Evolutionary conservation across 2,797 vertebrate genomes (phyloP).

Genomic region (Hephaestus fuliginosus): DNA sequence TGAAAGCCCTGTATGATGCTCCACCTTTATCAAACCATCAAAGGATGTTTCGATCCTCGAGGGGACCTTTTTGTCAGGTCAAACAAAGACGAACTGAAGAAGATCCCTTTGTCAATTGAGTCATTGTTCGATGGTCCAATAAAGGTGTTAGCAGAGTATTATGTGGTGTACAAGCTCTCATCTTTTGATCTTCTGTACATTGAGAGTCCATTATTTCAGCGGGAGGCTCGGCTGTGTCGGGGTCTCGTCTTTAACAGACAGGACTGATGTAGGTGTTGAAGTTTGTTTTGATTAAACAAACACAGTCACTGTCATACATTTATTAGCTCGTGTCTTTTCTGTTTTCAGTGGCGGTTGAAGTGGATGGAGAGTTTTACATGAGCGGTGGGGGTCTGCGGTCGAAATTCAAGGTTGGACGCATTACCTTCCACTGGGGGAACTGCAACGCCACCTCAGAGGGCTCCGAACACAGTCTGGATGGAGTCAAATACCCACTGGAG

Average conservation of each 20-base stretch:
- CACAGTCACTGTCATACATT: background rate
- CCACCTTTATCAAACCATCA: conserved; percentile 47
- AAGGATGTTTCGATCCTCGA: conserved; percentile 42
- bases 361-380: conserved; percentile 92
- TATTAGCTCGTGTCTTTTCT: background rate
- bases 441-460: conserved; percentile 95
- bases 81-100: conserved; percentile 45
- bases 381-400: conserved; percentile 92
- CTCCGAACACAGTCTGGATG: conserved; percentile 96
- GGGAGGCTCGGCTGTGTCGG: background rate
- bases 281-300: background rate
- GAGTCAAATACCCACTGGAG: conserved; percentile 95
- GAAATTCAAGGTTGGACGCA: conserved; percentile 92
- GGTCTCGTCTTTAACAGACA: background rate
- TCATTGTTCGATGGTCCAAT: conserved; percentile 27
- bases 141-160: conserved; percentile 25
- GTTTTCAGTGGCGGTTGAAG: conserved; percentile 91
- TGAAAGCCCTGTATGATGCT: conserved; percentile 44
- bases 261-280: background rate
- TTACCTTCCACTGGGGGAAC: conserved; percentile 98
- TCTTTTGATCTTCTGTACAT: conserved; percentile 46
- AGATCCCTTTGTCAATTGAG: conserved; percentile 6
- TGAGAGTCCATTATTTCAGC: conserved; percentile 15
- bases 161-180: background rate
- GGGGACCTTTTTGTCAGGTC: conserved; percentile 47